Evolutionary conservation across 2,797 vertebrate species (phyloP).

Genomic region (Alfaro cultratus): DNA sequence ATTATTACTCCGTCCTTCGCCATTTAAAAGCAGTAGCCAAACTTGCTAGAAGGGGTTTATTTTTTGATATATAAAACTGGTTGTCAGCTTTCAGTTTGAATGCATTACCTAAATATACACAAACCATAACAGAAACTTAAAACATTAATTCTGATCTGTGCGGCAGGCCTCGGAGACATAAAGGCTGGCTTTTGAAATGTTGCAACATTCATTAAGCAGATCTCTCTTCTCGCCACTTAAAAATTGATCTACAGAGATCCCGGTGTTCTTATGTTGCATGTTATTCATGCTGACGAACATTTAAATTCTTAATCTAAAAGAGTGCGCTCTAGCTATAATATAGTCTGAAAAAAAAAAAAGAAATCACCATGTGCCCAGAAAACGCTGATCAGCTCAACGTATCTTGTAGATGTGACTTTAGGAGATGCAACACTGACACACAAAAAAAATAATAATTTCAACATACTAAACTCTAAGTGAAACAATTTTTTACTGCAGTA

Average conservation of each 20-base stretch:
- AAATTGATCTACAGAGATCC: not conserved
- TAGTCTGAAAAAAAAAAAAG: no score
- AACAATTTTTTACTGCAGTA: not conserved
- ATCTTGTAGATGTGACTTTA: not conserved
- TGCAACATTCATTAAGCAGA: not conserved
- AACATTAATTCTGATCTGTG: no score
- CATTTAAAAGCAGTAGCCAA: not conserved
- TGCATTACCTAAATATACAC: not conserved
- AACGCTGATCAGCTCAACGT: no score
- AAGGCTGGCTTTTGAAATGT: not conserved
- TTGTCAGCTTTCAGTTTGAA: not conserved
- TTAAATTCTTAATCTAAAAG: not conserved
- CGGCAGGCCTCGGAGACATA: no score
- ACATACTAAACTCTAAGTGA: not conserved
- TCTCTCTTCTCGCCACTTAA: not conserved
- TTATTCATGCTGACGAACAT: not conserved
- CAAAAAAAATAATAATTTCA: not conserved
- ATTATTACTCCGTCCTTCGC: not conserved
- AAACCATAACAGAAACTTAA: not conserved
- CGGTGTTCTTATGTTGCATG: not conserved
- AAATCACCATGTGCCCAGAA: not conserved
- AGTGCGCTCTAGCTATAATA: not conserved
- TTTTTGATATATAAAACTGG: not conserved
- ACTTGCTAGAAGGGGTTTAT: not conserved
- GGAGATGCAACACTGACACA: not conserved